A percentile compares a stretch with the other conserved stretches of the same genome.
Conservation (phyloP, 2,113 vertebrate species). For the Nannobrachium achirus region DNA sequence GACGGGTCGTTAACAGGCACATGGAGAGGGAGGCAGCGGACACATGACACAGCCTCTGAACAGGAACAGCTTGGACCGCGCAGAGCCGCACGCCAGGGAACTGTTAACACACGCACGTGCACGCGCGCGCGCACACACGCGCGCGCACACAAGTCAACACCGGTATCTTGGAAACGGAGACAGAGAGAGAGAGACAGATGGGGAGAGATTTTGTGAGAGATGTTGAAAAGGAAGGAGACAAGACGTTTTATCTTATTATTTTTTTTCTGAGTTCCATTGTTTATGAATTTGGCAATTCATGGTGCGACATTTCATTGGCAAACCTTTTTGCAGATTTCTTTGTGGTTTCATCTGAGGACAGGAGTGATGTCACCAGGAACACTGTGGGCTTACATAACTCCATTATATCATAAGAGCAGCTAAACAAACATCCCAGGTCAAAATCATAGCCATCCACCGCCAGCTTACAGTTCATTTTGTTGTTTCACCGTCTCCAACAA, state of each 20-base stretch:
- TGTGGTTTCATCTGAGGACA: background rate
- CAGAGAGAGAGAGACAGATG: slow-evolving; percentile 5
- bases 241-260: background rate
- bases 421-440: background rate
- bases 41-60: slow-evolving; percentile 33
- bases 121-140: background rate
- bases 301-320: slow-evolving; percentile 2
- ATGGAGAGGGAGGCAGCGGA: slow-evolving; percentile 28
- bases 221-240: background rate
- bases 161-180: slow-evolving; percentile 40
- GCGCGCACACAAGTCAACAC: slow-evolving; percentile 40
- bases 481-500: background rate
- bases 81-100: slow-evolving; percentile 22
- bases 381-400: slow-evolving; percentile 47
- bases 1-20: slow-evolving; percentile 39
- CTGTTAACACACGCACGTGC: slow-evolving; percentile 37
- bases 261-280: slow-evolving; percentile 15
- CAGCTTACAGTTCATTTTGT: slow-evolving; percentile 11
- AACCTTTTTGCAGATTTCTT: background rate
- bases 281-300: slow-evolving; percentile 18
- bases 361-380: slow-evolving; percentile 26
- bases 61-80: slow-evolving; percentile 14
- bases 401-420: slow-evolving; percentile 18
- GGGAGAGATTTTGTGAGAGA: background rate
- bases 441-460: slow-evolving; percentile 13